A percentile compares a stretch with the other conserved stretches of the same genome.
These are phyloP conservation scores for Exephanes ischioxanthus DNA, from an alignment of 2,888 invertebrate species.

Conservation along the genomic window DNA sequence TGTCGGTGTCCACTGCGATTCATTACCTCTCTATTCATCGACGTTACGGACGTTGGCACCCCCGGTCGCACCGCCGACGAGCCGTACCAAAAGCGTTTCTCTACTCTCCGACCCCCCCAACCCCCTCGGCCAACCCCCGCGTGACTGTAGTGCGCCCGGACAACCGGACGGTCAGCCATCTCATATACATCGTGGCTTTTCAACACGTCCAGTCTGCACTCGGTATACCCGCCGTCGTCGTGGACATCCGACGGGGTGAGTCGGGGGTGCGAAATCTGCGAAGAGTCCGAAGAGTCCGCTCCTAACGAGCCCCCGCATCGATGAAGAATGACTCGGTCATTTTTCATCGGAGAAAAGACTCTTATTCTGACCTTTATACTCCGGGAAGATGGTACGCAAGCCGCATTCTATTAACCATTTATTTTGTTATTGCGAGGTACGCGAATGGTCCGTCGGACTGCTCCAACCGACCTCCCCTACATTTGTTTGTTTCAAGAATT, in stretches of 20 bases:
- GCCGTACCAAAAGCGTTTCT: conserved; percentile 67
- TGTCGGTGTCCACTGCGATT: conserved; percentile 84
- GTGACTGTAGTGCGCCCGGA: conserved; percentile 34
- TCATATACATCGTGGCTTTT: conserved; percentile 32
- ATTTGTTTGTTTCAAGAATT: background rate
- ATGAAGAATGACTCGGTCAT: background rate
- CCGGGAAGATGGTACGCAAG: too few relatives aligned
- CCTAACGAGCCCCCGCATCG: background rate
- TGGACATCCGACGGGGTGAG: background rate
- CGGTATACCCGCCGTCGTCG: background rate
- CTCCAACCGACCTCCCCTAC: too few relatives aligned
- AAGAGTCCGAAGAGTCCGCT: conserved; percentile 7
- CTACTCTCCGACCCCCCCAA: conserved; percentile 36
- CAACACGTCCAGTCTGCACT: conserved; percentile 19
- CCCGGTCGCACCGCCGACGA: conserved; percentile 64
- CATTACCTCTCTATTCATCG: conserved; percentile 85
- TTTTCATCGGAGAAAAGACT: background rate
- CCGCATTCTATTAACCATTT: too few relatives aligned
- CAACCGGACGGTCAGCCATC: conserved; percentile 48
- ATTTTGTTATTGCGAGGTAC: too few relatives aligned
- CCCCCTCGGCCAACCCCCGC: conserved; percentile 26
- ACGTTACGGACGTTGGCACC: conserved; percentile 78
- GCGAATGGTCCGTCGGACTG: too few relatives aligned
- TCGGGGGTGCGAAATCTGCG: background rate
- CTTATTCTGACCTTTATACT: background rate